Conservation (phyloP, 2,888 invertebrate species). For the Nebria brevicollis region DNA sequence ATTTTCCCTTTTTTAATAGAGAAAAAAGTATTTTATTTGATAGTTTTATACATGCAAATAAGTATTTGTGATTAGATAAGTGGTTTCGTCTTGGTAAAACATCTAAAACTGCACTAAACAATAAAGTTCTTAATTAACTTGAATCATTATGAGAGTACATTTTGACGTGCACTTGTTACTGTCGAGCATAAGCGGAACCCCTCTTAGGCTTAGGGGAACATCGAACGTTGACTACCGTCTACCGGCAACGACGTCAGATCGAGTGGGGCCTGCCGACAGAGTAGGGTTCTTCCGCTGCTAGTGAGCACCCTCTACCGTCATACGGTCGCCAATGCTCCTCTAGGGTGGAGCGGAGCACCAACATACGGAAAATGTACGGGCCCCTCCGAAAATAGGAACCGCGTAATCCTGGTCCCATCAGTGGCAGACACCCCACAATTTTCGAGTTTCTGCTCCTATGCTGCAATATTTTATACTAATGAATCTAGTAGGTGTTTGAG, state of each 20-base stretch:
- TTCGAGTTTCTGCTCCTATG: neutral
- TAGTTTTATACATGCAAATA: too few relatives aligned
- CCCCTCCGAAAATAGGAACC: neutral
- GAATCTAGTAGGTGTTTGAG: neutral
- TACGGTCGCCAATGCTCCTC: neutral
- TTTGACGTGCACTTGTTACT: conserved; percentile 60
- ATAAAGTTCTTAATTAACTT: too few relatives aligned
- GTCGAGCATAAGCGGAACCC: conserved; percentile 29
- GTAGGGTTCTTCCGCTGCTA: neutral
- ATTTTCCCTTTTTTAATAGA: too few relatives aligned
- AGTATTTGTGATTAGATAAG: too few relatives aligned
- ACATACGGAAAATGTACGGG: neutral
- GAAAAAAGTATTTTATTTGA: too few relatives aligned
- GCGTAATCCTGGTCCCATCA: neutral
- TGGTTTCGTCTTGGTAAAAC: too few relatives aligned
- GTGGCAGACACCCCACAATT: neutral
- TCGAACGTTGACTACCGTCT: neutral
- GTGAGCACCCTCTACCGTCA: neutral
- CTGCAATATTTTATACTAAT: neutral
- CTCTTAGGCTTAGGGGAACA: neutral
- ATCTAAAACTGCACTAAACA: too few relatives aligned
- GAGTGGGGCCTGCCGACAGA: neutral
- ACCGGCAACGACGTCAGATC: neutral
- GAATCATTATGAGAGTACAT: conserved; percentile 41
- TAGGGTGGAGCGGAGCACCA: neutral